phyloP scores from a whole-genome alignment of 2,113 vertebrate species.

The Atlantisia rogersi region DNA sequence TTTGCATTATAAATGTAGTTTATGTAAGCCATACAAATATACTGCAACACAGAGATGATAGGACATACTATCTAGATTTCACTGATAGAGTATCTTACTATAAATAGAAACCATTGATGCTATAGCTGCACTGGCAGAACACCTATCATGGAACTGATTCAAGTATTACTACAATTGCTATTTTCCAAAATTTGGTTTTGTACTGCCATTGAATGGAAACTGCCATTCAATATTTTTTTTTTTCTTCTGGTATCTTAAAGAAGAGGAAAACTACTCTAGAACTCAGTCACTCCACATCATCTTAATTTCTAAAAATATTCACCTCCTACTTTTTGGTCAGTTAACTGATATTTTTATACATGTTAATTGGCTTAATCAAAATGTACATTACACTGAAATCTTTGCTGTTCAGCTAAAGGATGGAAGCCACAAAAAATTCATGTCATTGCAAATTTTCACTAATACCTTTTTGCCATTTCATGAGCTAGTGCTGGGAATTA shows the following conservation, averaged over 20 bases:
- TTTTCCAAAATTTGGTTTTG: not conserved
- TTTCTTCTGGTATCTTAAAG: not conserved
- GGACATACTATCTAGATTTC: not conserved
- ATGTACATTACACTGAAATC: not conserved
- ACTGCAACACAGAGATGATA: not conserved
- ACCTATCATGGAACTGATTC: not conserved
- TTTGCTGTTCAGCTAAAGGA: not conserved
- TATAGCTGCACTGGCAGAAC: not conserved
- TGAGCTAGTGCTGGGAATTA: not conserved
- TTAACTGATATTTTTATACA: not conserved
- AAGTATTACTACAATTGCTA: not conserved
- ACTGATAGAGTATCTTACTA: not conserved
- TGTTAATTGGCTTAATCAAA: not conserved
- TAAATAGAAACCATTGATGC: not conserved
- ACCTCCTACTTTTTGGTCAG: not conserved
- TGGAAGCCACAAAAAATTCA: not conserved
- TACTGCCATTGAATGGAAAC: not conserved
- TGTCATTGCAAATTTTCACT: not conserved
- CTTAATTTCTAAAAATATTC: not conserved
- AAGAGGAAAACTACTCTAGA: not conserved
- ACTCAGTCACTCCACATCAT: not conserved
- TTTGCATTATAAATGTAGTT: not conserved
- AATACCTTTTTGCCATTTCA: not conserved
- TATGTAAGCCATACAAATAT: not conserved
- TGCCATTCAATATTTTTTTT: not conserved